Percentiles rank a stretch among this genome's conserved stretches.
Evolutionary conservation across 2,888 invertebrate genomes (phyloP).

Genomic region (Meghimatium bilineatum): DNA sequence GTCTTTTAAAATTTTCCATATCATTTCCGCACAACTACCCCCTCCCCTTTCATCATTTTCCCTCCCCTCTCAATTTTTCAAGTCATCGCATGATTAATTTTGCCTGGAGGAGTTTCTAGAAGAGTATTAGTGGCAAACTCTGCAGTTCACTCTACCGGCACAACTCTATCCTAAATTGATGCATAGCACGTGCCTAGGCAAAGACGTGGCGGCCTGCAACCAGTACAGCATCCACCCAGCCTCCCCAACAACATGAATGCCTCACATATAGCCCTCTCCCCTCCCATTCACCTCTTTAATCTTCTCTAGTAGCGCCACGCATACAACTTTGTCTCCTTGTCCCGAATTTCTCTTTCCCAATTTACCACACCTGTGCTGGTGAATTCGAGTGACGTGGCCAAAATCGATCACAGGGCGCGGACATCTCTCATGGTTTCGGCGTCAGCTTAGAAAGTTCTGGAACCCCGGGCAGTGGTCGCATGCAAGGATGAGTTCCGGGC

Average conservation of each 20-base stretch:
- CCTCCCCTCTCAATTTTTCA: not conserved
- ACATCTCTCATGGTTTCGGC: conserved; percentile 32
- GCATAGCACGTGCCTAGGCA: conserved; percentile 1
- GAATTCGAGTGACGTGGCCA: conserved; percentile 18
- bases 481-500: conserved; percentile 35
- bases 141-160: not conserved
- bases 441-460: conserved; percentile 34
- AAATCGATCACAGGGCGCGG: conserved; percentile 33
- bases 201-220: conserved; percentile 11
- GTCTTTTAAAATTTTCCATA: not conserved
- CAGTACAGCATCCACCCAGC: not conserved
- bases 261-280: not conserved
- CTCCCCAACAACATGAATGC: not conserved
- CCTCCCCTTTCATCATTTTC: not conserved
- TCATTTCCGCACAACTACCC: not conserved
- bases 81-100: conserved; percentile 33
- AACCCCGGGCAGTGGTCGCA: conserved; percentile 27
- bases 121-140: conserved; percentile 13
- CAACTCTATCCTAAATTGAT: not conserved
- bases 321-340: conserved; percentile 1
- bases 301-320: not conserved
- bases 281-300: not conserved
- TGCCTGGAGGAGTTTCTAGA: conserved; percentile 11
- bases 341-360: conserved; percentile 26
- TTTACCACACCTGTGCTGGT: conserved; percentile 32